phyloP scores from a whole-genome alignment of 2,797 vertebrate genomes.

The Antennarius maculatus region DNA sequence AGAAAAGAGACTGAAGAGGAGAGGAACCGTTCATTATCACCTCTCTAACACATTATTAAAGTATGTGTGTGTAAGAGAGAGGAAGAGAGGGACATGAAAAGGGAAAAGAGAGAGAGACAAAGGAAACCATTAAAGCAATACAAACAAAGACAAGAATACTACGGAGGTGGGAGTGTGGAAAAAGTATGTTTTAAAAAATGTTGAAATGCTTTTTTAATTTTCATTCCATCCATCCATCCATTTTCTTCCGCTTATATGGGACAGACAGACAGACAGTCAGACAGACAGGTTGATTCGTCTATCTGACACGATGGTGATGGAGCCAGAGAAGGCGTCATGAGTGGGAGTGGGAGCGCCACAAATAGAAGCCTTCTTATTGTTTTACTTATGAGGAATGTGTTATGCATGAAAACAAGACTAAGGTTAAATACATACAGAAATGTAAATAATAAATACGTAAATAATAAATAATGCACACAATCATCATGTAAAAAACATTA shows the following conservation, averaged over 20 bases:
- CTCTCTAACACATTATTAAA: constrained; percentile 56
- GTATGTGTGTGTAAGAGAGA: constrained; percentile 9
- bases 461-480: not conserved
- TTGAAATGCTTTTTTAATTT: constrained; percentile 24
- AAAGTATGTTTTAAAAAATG: constrained; percentile 21
- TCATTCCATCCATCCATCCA: no score
- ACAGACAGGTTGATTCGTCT: not conserved
- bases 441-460: not conserved
- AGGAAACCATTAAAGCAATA: constrained; percentile 43
- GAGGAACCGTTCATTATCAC: constrained; percentile 60
- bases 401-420: constrained; percentile 11
- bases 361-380: constrained; percentile 30
- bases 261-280: no score
- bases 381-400: constrained; percentile 17
- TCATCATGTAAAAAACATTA: no score
- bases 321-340: constrained; percentile 21
- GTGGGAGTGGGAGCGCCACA: constrained; percentile 15
- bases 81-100: not conserved
- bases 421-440: not conserved
- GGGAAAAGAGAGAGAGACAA: constrained; percentile 25
- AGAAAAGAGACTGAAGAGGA: constrained; percentile 21
- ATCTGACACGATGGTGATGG: not conserved
- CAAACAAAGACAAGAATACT: constrained; percentile 21
- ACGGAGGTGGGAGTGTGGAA: not conserved
- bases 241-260: no score